These are phyloP conservation scores for Alces alces DNA, from an alignment of 2,113 vertebrate genomes.

Conservation along the genomic window DNA sequence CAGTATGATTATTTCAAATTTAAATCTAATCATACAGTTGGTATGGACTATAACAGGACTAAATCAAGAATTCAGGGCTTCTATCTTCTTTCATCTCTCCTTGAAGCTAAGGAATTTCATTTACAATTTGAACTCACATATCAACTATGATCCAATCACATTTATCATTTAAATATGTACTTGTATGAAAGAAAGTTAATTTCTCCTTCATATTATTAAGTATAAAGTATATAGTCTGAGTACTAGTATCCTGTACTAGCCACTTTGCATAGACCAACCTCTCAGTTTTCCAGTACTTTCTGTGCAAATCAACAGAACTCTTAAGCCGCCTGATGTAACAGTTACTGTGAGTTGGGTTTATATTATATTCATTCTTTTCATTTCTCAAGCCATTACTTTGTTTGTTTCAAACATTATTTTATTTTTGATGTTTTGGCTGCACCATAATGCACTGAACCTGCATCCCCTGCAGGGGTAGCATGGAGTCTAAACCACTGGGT, in stretches of 20 bases:
- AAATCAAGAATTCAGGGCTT: not conserved
- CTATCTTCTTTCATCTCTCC: not conserved
- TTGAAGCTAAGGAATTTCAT: not conserved
- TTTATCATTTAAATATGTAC: not conserved
- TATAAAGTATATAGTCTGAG: not conserved
- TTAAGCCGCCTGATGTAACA: not conserved
- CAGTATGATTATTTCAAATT: not conserved
- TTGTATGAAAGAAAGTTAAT: not conserved
- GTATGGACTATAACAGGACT: not conserved
- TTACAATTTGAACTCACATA: not conserved
- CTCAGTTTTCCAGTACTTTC: not conserved
- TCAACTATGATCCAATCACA: not conserved
- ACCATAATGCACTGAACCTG: accelerated
- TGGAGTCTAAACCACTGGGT: not conserved
- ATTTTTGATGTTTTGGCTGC: not conserved
- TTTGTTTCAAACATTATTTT: not conserved
- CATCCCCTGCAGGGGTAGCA: not conserved
- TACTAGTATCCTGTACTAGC: not conserved
- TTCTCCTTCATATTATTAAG: not conserved
- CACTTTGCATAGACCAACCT: not conserved
- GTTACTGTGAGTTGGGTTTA: not conserved
- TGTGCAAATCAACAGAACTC: not conserved
- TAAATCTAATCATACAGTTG: not conserved
- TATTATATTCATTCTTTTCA: not conserved
- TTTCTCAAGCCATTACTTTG: not conserved